These are phyloP conservation scores for Sycobia sp. DNA, from an alignment of 1,140 invertebrate species.

Conservation along the genomic window DNA sequence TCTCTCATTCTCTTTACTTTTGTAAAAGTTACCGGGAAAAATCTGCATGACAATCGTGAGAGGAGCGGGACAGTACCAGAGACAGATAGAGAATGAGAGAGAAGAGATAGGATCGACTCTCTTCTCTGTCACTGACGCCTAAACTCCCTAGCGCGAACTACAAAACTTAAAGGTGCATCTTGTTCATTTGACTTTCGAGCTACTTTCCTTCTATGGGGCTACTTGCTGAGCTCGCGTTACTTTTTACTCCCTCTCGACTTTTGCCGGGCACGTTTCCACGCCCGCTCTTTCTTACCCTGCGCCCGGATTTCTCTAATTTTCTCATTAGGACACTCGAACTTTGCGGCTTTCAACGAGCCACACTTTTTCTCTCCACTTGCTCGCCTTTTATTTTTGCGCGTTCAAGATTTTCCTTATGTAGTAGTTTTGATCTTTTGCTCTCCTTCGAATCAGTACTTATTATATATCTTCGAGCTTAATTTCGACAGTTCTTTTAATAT, in stretches of 20 bases:
- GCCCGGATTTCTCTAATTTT: constrained; percentile 12
- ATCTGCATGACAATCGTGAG: constrained; percentile 11
- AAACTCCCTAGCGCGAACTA: constrained; percentile 1
- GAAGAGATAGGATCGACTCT: background rate
- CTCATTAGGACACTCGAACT: constrained; percentile 10
- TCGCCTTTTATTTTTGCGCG: background rate
- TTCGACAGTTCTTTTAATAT: no score
- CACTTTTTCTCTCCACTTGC: background rate
- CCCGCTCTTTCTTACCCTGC: background rate
- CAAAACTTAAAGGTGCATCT: background rate
- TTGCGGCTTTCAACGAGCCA: background rate
- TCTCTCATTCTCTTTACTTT: background rate
- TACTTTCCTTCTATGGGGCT: background rate
- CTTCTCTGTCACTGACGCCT: no score
- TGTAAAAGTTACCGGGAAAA: background rate
- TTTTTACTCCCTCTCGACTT: background rate
- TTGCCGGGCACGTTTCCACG: background rate
- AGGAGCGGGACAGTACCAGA: no score
- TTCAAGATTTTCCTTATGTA: background rate
- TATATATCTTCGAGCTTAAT: background rate
- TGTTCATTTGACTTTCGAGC: constrained; percentile 3
- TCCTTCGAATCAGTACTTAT: background rate
- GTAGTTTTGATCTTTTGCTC: background rate
- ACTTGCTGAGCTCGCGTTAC: background rate
- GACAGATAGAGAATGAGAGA: no score